Evolutionary conservation across 2,797 vertebrate genomes (phyloP), one percentile per base, ranked within the genome.

Genomic region (Zenarchopterus dispar): DNA sequence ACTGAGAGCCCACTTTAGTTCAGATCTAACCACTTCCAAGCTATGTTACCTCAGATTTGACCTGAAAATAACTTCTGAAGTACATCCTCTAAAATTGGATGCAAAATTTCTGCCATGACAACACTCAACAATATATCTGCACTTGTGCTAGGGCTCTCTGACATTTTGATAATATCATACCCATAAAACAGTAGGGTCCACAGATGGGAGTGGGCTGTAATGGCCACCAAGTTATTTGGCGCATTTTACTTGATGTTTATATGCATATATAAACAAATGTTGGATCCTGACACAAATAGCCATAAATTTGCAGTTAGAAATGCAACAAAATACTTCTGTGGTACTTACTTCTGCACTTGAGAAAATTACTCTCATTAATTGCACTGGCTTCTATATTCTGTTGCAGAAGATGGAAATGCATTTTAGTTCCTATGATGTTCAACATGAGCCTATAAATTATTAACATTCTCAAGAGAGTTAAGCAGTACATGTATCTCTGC

Each of bases 401-500:
- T 8, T 2, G 64, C 46, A 49, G 48, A 68, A 66, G 45, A 69
- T 1, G 15, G 62, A 64, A 70, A 59, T 51, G 31, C 24, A 46
- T 67, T 75, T 73, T 39, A 58, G 5, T 58, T 51, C 43, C 72
- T 49, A 55, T 61, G 46, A 69, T 76, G 56, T 56, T 62, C 36
- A 75, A 49, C 57, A 63, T 24, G 58, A 67, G 65, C 64, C 60
- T 8, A 77, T 89, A 59, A 86, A 88, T 89, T 78, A 81, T 73
- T 89, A 66, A 87, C 31, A 15, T 56, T 24, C 45, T 51, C 5
- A 6, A 42, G 59, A 59, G 52, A 44, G 48, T 59, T 43, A 56
- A n/a, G 54, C 44, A 31, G 41, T 73, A 9, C 75, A 75, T 78
- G 73, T 50, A 64, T 84, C 67, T 58, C 59, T 64, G 65, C 75